phyloP scores from a whole-genome alignment of 2,113 vertebrate genomes.

The Dolichotis patagonum region DNA sequence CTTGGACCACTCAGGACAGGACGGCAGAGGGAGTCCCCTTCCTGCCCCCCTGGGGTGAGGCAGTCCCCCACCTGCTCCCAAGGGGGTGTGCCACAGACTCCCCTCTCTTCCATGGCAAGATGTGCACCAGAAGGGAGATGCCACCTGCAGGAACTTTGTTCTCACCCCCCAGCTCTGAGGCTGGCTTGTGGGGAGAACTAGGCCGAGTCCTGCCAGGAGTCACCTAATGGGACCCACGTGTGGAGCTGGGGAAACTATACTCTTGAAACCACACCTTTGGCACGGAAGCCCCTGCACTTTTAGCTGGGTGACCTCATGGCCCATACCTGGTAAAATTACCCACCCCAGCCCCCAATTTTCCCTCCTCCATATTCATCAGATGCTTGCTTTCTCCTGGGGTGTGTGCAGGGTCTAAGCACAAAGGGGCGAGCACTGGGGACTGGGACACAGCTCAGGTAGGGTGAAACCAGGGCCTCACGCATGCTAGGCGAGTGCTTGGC shows the following conservation, averaged over 20 bases:
- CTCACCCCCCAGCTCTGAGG: neutral
- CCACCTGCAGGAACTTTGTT: neutral
- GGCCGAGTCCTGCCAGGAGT: neutral
- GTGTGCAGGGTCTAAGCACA: neutral
- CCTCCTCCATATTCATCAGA: neutral
- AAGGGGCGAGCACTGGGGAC: neutral
- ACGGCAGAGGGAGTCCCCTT: neutral
- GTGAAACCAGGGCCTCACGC: neutral
- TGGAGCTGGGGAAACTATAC: neutral
- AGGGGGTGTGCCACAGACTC: constrained; percentile 17
- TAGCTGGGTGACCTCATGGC: neutral
- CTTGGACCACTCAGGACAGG: neutral
- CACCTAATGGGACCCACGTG: neutral
- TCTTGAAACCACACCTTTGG: neutral
- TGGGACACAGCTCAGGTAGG: neutral
- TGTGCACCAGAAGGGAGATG: neutral
- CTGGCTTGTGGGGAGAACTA: neutral
- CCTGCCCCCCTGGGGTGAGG: neutral
- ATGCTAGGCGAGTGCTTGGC: neutral
- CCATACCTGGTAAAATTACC: neutral
- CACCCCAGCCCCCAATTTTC: neutral
- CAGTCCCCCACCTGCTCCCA: too few species aligned
- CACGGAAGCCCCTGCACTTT: neutral
- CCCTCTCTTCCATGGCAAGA: neutral
- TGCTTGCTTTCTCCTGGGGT: neutral